These are phyloP conservation scores for Calonectris borealis DNA, from an alignment of 2,113 vertebrate genomes.

Conservation along the genomic window DNA sequence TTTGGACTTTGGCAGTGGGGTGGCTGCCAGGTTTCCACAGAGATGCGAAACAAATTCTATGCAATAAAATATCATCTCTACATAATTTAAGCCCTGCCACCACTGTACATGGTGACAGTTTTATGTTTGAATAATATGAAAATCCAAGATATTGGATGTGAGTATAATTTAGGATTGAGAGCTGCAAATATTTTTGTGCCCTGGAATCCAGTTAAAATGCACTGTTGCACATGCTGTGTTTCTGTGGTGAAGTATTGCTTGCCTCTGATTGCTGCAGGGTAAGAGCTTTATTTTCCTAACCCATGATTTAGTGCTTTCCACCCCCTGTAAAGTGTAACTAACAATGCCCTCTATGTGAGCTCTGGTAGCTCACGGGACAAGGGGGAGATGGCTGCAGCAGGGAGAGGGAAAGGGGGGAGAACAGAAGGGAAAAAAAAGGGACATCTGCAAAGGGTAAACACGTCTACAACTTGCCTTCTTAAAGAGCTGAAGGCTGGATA, in stretches of 20 bases:
- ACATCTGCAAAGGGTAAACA: background rate
- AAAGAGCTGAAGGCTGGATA: background rate
- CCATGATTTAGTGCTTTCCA: constrained; percentile 50
- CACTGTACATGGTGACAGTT: constrained; percentile 51
- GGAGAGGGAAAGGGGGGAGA: background rate
- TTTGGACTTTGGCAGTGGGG: constrained; percentile 23
- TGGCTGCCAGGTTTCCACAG: constrained; percentile 58
- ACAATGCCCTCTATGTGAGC: constrained; percentile 24
- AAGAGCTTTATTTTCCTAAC: constrained; percentile 51
- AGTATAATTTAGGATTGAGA: constrained; percentile 30
- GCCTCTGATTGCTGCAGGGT: constrained; percentile 23
- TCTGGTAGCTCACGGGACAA: background rate
- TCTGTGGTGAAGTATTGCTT: background rate
- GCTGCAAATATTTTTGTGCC: constrained; percentile 37
- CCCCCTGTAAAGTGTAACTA: constrained; percentile 18
- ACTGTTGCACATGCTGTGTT: constrained; percentile 14
- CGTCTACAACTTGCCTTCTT: background rate
- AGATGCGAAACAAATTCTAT: constrained; percentile 51
- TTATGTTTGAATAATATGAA: constrained; percentile 61
- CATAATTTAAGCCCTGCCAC: constrained; percentile 39
- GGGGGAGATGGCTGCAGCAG: background rate
- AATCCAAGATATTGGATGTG: constrained; percentile 15
- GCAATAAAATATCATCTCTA: constrained; percentile 53
- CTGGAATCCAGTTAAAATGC: constrained; percentile 55
- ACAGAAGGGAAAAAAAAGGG: background rate